A percentile compares a stretch with the other conserved stretches of the same genome.
These are phyloP conservation scores for Cliona cf. orientalis DNA, from an alignment of 37 sponge, comb jelly and placozoan genomes.

Conservation along the genomic window DNA sequence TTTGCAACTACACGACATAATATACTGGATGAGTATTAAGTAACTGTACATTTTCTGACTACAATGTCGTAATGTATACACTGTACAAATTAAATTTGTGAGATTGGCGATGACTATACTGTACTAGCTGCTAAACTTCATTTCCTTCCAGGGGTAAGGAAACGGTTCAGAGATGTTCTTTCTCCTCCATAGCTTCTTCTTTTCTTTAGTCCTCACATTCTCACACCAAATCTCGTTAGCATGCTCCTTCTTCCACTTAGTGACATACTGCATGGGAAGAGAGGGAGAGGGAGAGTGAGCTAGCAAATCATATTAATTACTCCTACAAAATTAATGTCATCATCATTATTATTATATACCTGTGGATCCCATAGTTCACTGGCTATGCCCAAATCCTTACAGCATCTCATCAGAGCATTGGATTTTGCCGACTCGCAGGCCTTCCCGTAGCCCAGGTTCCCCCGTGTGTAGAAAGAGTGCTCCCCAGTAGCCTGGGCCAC, in stretches of 20 bases:
- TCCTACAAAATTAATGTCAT: not conserved
- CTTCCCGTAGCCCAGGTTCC: constrained; percentile 75
- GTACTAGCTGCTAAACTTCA: too few species aligned
- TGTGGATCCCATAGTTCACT: constrained; percentile 91
- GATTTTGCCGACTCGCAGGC: constrained; percentile 91
- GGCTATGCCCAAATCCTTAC: constrained; percentile 92
- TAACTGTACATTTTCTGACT: too few species aligned
- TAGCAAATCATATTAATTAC: not conserved
- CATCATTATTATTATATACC: constrained; percentile 46
- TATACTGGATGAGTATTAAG: too few species aligned
- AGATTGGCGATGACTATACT: too few species aligned
- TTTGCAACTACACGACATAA: too few species aligned
- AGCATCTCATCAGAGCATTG: constrained; percentile 89
- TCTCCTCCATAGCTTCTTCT: constrained; percentile 83
- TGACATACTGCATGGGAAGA: constrained; percentile 53
- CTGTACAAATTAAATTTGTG: too few species aligned
- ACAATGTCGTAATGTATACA: too few species aligned
- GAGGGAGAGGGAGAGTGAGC: not conserved
- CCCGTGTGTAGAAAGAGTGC: constrained; percentile 77
- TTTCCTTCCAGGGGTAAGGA: constrained; percentile 87
- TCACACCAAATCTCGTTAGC: constrained; percentile 91
- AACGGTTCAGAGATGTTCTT: constrained; percentile 53
- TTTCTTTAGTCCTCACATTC: constrained; percentile 83
- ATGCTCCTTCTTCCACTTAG: constrained; percentile 74
- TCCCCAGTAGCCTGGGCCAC: constrained; percentile 86